Evolutionary conservation across 2,888 invertebrate genomes (phyloP), one percentile per base, ranked within the genome.

Genomic region (Leptopilina drosophilae): DNA sequence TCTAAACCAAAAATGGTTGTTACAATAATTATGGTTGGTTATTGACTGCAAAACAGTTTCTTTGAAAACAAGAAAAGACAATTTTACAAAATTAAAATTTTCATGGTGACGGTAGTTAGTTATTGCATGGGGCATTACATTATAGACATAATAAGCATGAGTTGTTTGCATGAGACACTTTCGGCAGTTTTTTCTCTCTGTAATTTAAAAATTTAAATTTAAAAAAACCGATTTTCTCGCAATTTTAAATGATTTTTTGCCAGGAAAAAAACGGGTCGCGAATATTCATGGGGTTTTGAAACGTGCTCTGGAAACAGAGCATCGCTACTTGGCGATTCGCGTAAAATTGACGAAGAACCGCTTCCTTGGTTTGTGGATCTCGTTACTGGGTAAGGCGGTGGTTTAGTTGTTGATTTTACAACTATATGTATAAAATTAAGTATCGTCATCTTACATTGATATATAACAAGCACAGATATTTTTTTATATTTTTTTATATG

Each of bases 271-370:
- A 81, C 79, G 67, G 84, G 81, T 82, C 84, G 80, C 82, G 66
- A 83, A 81, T 81, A 80, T 82, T 84, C 83, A 83, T 82, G 33
- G 49, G 53, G 69, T 69, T 69, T 20, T 80, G 84, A 82, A 84
- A 84, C 83, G 84, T 84, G 85, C 83, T 81, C 78, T 76, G 85
- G 66, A 81, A 84, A 80, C 82, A 80, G 76, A 83, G 76, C 77
- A 78, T 73, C 26, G 69, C 69, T 69, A 69, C 69, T 69, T 69
- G 49, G 1, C 49, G 69, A 69, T 69, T 69, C 69, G 26, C 49
- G 14, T 49, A 49, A 69, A 69, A 69, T 69, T 69, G 69, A 26
- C 69, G 26, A 69, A 33, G 49, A 69, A 69, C 56, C 33, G 73
- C 73, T 73, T 62, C 15, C 15, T 49, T 46, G 73, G 26, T 56